Conservation (phyloP, 2,797 vertebrate genomes). For the Pangasius sanitwongsei region DNA sequence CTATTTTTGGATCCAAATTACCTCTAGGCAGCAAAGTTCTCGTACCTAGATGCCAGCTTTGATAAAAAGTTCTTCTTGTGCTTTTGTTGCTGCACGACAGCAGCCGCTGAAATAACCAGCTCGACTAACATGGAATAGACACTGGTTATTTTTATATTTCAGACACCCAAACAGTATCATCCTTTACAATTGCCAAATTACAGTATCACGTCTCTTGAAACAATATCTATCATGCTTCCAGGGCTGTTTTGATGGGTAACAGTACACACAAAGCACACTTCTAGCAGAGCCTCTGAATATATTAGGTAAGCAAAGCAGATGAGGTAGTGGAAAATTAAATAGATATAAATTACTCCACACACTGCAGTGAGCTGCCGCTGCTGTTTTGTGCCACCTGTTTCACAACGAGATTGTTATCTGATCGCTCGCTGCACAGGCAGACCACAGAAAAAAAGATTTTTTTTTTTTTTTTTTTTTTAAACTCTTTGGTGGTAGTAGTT, state of each 20-base stretch:
- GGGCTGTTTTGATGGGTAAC: constrained; percentile 29
- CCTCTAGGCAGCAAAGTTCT: background rate
- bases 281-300: constrained; percentile 14
- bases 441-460: background rate
- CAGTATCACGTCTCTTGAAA: constrained; percentile 20
- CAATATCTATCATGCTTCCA: constrained; percentile 19
- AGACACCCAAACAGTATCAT: constrained; percentile 27
- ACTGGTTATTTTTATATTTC: constrained; percentile 33
- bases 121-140: background rate
- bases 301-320: constrained; percentile 30
- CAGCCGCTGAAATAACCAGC: constrained; percentile 11
- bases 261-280: constrained; percentile 6
- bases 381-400: constrained; percentile 26
- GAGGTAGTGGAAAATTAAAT: constrained; percentile 44
- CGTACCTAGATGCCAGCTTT: constrained; percentile 11
- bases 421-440: background rate
- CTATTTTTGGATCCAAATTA: constrained; percentile 11
- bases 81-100: background rate
- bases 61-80: constrained; percentile 14
- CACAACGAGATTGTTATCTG: constrained; percentile 6
- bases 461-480: background rate
- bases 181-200: constrained; percentile 21
- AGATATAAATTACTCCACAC: constrained; percentile 24
- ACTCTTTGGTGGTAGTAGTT: background rate
- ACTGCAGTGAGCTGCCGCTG: background rate